Evolutionary conservation across 2,888 invertebrate species (phyloP).

Genomic region (Drosophila rellima): DNA sequence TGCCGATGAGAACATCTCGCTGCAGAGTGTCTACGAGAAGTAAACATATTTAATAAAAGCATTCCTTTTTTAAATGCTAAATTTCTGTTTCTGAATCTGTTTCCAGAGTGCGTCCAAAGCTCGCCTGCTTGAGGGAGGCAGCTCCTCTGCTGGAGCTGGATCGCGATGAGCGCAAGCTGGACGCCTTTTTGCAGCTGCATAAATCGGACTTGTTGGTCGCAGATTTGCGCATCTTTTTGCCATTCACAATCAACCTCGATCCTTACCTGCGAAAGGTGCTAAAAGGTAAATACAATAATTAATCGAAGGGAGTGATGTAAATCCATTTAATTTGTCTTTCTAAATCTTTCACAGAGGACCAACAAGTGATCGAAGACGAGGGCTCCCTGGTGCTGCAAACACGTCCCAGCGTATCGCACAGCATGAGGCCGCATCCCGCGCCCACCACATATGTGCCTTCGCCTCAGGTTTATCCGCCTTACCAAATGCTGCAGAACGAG

Average conservation of each 20-base stretch:
- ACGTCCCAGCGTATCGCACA: constrained; percentile 81
- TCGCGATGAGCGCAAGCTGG: constrained; percentile 97
- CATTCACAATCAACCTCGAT: constrained; percentile 99
- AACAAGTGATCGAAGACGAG: constrained; percentile 89
- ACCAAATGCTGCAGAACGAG: constrained; percentile 82
- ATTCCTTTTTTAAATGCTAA: neutral
- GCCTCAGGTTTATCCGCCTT: constrained; percentile 77
- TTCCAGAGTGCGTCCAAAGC: constrained; percentile 91
- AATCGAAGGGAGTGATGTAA: no score
- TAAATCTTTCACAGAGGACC: constrained; percentile 87
- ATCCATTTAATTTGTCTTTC: neutral
- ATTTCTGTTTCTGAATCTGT: neutral
- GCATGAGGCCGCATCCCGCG: constrained; percentile 75
- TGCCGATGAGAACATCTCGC: constrained; percentile 93
- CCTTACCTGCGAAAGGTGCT: constrained; percentile 99
- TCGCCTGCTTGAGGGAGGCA: constrained; percentile 94
- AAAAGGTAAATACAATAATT: constrained; percentile 89
- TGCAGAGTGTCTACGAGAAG: constrained; percentile 97
- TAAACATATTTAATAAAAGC: constrained; percentile 86
- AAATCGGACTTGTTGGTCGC: constrained; percentile 93
- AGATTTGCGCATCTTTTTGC: constrained; percentile 97
- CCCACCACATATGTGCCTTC: constrained; percentile 82
- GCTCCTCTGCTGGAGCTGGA: constrained; percentile 96
- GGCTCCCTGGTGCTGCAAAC: constrained; percentile 84
- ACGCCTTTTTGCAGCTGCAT: constrained; percentile 96